phyloP scores from a whole-genome alignment of 1,140 invertebrate species.

The Procambarus clarkii region DNA sequence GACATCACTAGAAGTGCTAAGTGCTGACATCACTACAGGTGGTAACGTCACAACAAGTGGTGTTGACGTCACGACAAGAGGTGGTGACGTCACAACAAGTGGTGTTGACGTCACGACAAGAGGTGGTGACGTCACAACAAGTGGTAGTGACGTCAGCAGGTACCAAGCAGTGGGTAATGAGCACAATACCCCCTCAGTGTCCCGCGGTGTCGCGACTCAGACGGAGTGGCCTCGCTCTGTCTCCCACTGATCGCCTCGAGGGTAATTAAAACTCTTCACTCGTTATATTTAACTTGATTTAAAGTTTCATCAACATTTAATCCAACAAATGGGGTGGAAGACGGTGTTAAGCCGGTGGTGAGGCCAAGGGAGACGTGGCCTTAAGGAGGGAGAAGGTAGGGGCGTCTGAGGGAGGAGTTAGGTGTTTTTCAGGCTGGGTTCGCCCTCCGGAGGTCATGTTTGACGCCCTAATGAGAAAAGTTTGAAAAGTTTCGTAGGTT shows the following conservation, averaged over 20 bases:
- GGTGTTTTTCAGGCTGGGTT: not conserved
- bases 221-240: too few species aligned
- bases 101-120: too few species aligned
- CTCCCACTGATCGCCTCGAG: not conserved
- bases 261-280: constrained; percentile 35
- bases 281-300: constrained; percentile 34
- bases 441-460: constrained; percentile 20
- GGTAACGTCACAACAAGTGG: too few species aligned
- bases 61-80: too few species aligned
- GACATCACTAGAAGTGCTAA: too few species aligned
- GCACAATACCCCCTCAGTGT: too few species aligned
- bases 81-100: too few species aligned
- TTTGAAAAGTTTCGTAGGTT: constrained; percentile 25
- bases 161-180: too few species aligned
- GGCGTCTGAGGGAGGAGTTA: not conserved
- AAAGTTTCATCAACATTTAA: constrained; percentile 35
- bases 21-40: too few species aligned
- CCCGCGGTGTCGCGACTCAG: too few species aligned
- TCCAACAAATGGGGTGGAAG: constrained; percentile 2
- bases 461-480: constrained; percentile 33
- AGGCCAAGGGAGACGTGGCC: not conserved
- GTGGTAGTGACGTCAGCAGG: too few species aligned
- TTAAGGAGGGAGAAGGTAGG: not conserved
- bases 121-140: too few species aligned
- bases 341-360: not conserved